Evolutionary conservation across 1,140 invertebrate genomes (phyloP).

Genomic region (Oreohelix idahoensis): DNA sequence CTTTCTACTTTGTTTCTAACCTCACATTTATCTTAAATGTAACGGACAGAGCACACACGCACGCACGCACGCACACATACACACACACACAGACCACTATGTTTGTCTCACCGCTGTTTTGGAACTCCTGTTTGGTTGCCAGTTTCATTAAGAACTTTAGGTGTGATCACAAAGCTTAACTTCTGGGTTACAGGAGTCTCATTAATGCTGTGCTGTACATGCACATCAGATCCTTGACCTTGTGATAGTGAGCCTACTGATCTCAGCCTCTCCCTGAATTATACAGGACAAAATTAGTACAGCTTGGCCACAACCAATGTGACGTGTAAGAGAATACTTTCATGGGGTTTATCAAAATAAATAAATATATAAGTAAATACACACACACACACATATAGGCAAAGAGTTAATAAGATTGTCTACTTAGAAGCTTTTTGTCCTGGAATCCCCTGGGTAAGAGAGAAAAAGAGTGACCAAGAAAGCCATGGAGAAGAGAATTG

Average conservation of each 20-base stretch:
- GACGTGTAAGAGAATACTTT: too few species aligned
- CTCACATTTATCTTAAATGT: background rate
- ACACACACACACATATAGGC: too few species aligned
- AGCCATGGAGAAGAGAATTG: too few species aligned
- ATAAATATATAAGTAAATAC: too few species aligned
- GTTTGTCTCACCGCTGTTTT: background rate
- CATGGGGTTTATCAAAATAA: too few species aligned
- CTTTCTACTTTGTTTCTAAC: background rate
- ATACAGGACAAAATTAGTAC: background rate
- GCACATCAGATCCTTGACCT: background rate
- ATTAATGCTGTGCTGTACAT: constrained; percentile 26
- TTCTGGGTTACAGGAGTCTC: background rate
- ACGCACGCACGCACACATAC: background rate
- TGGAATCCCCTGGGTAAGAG: too few species aligned
- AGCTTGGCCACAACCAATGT: too few species aligned
- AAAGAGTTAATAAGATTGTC: too few species aligned
- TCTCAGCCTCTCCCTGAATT: constrained; percentile 9
- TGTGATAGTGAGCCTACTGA: background rate
- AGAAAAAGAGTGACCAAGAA: too few species aligned
- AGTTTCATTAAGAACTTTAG: constrained; percentile 4
- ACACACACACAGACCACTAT: too few species aligned
- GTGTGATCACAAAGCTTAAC: constrained; percentile 23
- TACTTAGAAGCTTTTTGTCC: too few species aligned
- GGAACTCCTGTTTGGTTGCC: constrained; percentile 3
- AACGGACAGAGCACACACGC: background rate